Conservation (phyloP, 1,140 invertebrate species). For the Mizuhopecten yessoensis region DNA sequence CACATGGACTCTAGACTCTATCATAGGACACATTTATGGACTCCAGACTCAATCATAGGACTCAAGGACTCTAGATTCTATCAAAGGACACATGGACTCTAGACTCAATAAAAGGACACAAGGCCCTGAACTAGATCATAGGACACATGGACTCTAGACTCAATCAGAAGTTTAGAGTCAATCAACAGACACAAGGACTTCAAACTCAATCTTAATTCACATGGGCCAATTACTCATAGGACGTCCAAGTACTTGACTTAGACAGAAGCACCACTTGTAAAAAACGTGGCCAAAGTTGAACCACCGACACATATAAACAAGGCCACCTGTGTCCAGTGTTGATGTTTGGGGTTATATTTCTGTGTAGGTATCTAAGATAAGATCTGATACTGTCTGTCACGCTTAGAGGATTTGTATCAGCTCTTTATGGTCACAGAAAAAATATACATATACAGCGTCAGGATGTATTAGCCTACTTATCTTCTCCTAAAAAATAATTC, state of each 20-base stretch:
- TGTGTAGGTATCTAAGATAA: background rate
- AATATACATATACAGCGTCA: background rate
- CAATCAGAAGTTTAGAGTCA: background rate
- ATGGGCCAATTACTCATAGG: background rate
- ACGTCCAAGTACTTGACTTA: background rate
- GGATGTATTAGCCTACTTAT: no score
- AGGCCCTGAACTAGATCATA: background rate
- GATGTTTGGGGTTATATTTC: background rate
- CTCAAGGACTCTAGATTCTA: background rate
- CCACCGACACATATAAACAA: background rate
- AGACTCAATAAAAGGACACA: background rate
- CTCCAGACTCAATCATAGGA: background rate
- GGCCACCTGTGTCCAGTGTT: background rate
- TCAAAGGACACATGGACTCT: background rate
- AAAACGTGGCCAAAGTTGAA: background rate
- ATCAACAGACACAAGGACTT: background rate
- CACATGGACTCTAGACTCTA: background rate
- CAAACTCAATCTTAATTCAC: no score
- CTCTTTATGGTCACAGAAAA: background rate
- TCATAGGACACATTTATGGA: background rate
- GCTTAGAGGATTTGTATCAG: background rate
- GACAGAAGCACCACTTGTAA: background rate
- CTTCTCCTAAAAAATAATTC: no score
- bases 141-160: background rate
- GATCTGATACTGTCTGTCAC: conserved; percentile 1